A percentile compares a stretch with the other conserved stretches of the same genome.
These are phyloP conservation scores for Geothlypis trichas DNA, from an alignment of 2,113 vertebrate species.

Conservation along the genomic window DNA sequence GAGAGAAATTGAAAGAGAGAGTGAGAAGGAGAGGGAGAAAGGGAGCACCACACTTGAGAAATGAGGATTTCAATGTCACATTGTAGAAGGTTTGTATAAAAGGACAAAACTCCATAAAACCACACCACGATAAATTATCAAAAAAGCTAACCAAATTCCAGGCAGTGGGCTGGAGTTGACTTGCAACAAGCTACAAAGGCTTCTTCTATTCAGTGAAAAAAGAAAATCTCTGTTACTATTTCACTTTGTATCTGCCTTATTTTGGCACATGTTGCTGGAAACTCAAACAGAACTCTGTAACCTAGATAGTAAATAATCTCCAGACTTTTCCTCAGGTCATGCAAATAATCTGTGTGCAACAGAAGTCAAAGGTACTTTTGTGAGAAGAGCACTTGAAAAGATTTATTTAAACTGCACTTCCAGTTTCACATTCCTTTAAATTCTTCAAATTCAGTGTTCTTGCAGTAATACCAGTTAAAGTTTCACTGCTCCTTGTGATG, in stretches of 20 bases:
- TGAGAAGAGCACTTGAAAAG: constrained; percentile 38
- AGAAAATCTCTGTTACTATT: neutral
- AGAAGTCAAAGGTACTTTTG: constrained; percentile 44
- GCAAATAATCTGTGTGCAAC: constrained; percentile 13
- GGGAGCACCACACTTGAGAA: neutral
- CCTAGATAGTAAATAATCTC: constrained; percentile 45
- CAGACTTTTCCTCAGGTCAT: constrained; percentile 25
- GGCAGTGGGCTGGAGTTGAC: neutral
- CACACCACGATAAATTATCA: neutral
- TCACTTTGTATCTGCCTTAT: neutral
- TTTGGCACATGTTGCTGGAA: constrained; percentile 46
- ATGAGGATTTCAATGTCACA: neutral
- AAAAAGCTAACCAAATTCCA: neutral
- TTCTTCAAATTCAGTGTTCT: neutral
- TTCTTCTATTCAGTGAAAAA: neutral
- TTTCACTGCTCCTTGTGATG: neutral
- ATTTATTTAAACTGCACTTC: constrained; percentile 18
- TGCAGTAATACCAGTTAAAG: neutral
- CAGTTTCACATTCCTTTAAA: constrained; percentile 47
- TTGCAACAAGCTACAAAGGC: constrained; percentile 21
- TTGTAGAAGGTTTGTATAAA: neutral
- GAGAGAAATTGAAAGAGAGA: neutral
- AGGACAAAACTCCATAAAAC: neutral
- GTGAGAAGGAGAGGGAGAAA: neutral
- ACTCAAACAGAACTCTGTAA: constrained; percentile 34